Evolutionary conservation across 1,140 invertebrate species (phyloP).

Genomic region (Drosophila busckii): DNA sequence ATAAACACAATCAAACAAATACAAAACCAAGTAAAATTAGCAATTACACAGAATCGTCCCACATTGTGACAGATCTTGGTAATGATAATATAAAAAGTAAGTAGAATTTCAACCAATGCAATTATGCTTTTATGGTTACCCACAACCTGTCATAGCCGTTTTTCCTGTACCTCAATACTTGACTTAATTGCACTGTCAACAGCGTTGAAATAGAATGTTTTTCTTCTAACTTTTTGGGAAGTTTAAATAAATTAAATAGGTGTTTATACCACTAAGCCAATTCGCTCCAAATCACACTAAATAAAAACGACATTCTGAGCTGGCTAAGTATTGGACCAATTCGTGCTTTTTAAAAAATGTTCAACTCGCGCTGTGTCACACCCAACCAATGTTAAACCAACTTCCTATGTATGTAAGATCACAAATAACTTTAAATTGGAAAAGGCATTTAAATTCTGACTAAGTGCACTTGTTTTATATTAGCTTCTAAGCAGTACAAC

Average conservation of each 20-base stretch:
- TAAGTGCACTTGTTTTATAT: not conserved
- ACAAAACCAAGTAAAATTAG: slow-evolving; percentile 31
- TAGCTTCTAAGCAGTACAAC: not conserved
- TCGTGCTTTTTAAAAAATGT: too few species aligned
- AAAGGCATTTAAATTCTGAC: not conserved
- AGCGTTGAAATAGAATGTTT: too few species aligned
- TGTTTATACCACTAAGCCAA: too few species aligned
- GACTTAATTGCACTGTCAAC: not conserved
- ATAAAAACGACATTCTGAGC: too few species aligned
- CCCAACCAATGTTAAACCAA: slow-evolving; percentile 19
- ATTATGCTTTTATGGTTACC: slow-evolving; percentile 2
- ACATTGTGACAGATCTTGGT: slow-evolving; percentile 81
- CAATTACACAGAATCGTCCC: slow-evolving; percentile 51
- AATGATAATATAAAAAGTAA: slow-evolving; percentile 36
- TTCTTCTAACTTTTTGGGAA: too few species aligned
- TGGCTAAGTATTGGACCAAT: too few species aligned
- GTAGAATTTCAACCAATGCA: slow-evolving; percentile 30
- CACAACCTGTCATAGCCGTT: not conserved
- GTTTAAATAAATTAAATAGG: too few species aligned
- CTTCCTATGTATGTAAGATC: slow-evolving; percentile 31
- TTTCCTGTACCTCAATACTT: not conserved
- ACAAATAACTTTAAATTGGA: not conserved
- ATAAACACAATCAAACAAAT: slow-evolving; percentile 42
- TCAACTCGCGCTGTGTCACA: slow-evolving; percentile 3
- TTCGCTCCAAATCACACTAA: too few species aligned